Percentiles rank a stretch among this genome's conserved stretches.
phyloP scores from a whole-genome alignment of 2,113 vertebrate genomes.

The Cinclus mexicanus region DNA sequence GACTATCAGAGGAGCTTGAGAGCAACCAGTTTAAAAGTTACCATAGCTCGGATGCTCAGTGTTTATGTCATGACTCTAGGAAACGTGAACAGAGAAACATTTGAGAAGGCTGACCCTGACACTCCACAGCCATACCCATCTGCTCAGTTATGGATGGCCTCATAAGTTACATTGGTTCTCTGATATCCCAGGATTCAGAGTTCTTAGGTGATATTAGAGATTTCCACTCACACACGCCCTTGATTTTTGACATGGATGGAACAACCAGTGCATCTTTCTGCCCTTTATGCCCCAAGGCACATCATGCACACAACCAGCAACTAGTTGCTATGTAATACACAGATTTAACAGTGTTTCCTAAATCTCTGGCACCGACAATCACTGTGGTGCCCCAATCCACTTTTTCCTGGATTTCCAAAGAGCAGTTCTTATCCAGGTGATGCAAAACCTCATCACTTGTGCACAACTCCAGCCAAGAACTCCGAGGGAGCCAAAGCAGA shows the following conservation, averaged over 20 bases:
- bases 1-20: neutral
- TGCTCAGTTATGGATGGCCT: neutral
- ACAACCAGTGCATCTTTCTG: neutral
- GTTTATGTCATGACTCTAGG: neutral
- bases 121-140: neutral
- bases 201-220: neutral
- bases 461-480: neutral
- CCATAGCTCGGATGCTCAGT: neutral
- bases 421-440: neutral
- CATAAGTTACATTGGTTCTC: neutral
- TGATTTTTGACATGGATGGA: neutral
- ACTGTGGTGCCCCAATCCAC: neutral
- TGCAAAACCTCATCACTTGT: neutral
- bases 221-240: neutral
- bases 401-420: neutral
- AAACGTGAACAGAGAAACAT: neutral
- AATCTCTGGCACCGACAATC: neutral
- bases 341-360: neutral
- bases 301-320: neutral
- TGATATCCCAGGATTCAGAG: neutral
- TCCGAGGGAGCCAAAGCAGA: neutral
- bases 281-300: neutral
- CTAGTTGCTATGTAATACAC: neutral
- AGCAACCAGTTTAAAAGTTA: neutral
- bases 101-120: neutral